A percentile compares a stretch with the other conserved stretches of the same genome.
Conservation (phyloP, 1,140 invertebrate genomes). For the Drosophila mauritiana region DNA sequence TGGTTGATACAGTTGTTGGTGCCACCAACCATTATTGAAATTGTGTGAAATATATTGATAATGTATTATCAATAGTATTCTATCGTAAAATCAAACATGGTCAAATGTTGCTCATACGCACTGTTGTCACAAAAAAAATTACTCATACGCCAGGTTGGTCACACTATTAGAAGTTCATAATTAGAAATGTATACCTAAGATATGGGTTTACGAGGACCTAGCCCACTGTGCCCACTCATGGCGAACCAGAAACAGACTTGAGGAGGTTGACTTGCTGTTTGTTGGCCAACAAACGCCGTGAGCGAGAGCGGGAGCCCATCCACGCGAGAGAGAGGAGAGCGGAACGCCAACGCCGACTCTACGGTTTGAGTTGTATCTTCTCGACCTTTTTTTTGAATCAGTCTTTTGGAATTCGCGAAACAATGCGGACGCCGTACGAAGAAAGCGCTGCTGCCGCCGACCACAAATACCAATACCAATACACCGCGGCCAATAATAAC, state of each 20-base stretch:
- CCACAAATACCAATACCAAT: constrained; percentile 69
- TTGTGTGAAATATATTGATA: no score
- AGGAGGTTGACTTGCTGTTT: constrained; percentile 54
- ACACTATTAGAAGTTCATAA: background rate
- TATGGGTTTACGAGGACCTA: no score
- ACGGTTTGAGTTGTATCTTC: constrained; percentile 48
- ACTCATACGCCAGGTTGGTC: constrained; percentile 2
- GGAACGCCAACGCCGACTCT: constrained; percentile 68
- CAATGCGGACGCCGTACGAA: constrained; percentile 77
- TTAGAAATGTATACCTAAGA: background rate
- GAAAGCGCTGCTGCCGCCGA: constrained; percentile 67
- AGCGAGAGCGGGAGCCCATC: constrained; percentile 21
- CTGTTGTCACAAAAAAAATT: background rate
- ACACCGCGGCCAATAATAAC: constrained; percentile 59
- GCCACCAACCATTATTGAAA: no score
- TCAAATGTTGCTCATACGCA: constrained; percentile 12
- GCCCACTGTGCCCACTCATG: constrained; percentile 46
- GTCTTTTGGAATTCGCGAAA: constrained; percentile 82
- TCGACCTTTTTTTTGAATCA: constrained; percentile 60
- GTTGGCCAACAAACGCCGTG: constrained; percentile 55
- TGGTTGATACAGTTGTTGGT: no score
- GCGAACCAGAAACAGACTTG: constrained; percentile 17
- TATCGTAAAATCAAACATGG: no score
- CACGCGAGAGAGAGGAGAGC: constrained; percentile 19
- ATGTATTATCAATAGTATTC: no score